These are phyloP conservation scores for Dallia pectoralis DNA, from an alignment of 2,797 vertebrate genomes.

Conservation along the genomic window DNA sequence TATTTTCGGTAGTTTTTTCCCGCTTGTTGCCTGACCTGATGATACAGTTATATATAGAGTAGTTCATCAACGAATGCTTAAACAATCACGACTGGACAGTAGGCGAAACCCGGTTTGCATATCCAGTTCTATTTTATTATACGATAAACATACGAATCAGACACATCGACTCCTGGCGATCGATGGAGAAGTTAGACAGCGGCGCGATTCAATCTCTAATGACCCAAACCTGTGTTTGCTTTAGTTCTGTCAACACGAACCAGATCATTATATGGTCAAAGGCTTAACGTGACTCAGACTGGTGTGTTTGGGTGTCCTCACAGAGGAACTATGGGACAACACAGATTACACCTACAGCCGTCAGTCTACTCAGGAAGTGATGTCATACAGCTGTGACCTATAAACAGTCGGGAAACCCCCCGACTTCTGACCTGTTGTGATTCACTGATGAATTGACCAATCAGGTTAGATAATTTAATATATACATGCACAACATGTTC, in stretches of 20 bases:
- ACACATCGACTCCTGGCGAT: neutral
- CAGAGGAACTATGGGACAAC: no score
- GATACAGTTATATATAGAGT: no score
- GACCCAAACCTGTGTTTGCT: neutral
- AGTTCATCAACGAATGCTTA: neutral
- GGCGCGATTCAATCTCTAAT: neutral
- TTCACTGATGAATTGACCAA: no score
- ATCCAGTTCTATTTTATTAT: neutral
- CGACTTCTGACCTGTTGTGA: no score
- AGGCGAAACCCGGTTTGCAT: neutral
- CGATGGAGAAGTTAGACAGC: neutral
- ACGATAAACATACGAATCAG: no score
- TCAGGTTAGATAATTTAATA: no score
- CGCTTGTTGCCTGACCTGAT: neutral
- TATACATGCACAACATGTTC: no score
- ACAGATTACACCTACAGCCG: no score
- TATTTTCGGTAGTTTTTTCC: neutral
- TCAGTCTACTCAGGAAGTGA: no score
- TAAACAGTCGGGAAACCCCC: no score
- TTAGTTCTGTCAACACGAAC: neutral
- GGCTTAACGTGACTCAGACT: neutral
- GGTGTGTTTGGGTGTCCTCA: no score
- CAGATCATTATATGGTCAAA: neutral
- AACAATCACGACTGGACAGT: neutral
- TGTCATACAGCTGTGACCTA: no score